These are phyloP conservation scores for Eunapius fragilis DNA, from an alignment of 37 sponge, comb jelly and placozoan genomes.

Conservation along the genomic window DNA sequence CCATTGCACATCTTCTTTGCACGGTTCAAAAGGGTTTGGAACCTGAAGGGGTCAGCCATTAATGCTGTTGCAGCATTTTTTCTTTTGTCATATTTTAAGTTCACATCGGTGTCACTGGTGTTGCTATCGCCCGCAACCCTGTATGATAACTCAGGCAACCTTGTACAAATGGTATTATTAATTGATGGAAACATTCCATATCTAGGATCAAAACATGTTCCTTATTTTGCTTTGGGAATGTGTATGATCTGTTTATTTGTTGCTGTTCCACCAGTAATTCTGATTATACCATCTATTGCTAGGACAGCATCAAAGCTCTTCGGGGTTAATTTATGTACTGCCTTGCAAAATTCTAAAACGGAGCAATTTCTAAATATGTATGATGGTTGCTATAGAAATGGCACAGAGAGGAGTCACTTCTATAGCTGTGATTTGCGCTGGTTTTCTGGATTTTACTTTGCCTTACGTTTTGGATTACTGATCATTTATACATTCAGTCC, in stretches of 20 bases:
- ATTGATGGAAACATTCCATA: constrained; percentile 17
- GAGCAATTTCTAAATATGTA: constrained; percentile 57
- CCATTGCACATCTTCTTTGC: constrained; percentile 41
- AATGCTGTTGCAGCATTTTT: constrained; percentile 69
- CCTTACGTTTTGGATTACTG: constrained; percentile 43
- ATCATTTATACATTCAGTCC: constrained; percentile 45
- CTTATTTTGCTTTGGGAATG: constrained; percentile 31
- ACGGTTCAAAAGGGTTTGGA: constrained; percentile 16
- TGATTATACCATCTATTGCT: constrained; percentile 25
- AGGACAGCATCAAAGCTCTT: neutral
- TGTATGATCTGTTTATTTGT: constrained; percentile 3
- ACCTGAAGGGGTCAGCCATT: constrained; percentile 16
- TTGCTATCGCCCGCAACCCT: constrained; percentile 47
- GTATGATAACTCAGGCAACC: neutral
- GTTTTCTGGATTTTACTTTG: constrained; percentile 76
- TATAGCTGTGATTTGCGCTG: constrained; percentile 28
- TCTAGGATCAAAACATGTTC: constrained; percentile 16
- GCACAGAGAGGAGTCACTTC: constrained; percentile 17
- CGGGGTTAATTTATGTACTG: neutral
- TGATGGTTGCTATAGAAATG: constrained; percentile 69
- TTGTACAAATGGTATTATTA: constrained; percentile 7
- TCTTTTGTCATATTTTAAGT: constrained; percentile 71
- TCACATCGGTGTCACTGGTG: constrained; percentile 52
- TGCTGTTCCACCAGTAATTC: constrained; percentile 47
- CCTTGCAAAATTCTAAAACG: neutral